Conservation (phyloP, 2,113 vertebrate species). For the Periophthalmus modestus region DNA sequence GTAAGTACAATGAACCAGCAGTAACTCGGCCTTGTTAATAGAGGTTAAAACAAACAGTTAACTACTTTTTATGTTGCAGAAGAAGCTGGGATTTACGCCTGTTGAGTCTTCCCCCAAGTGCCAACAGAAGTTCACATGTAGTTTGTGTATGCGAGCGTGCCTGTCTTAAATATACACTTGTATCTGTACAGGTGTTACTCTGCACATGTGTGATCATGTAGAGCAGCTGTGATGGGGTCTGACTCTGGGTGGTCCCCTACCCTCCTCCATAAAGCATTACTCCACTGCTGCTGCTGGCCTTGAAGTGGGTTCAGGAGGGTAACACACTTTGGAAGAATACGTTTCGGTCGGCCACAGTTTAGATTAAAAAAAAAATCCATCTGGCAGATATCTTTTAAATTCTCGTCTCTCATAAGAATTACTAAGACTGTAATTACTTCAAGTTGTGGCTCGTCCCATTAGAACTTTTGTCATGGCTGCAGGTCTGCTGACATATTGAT, state of each 20-base stretch:
- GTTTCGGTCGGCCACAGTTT: not conserved
- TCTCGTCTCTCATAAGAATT: not conserved
- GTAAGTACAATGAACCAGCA: too few relatives aligned
- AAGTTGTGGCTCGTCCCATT: not conserved
- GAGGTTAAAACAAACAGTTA: not conserved
- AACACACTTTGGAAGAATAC: constrained; percentile 31
- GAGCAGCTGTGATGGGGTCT: constrained; percentile 59
- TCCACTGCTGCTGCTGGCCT: constrained; percentile 39
- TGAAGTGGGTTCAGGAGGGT: constrained; percentile 34
- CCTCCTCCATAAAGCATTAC: constrained; percentile 48
- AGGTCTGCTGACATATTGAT: not conserved
- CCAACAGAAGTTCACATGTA: not conserved
- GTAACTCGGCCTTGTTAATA: not conserved
- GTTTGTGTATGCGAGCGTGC: constrained; percentile 9
- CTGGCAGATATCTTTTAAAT: not conserved
- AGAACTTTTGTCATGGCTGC: not conserved
- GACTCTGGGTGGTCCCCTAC: constrained; percentile 70
- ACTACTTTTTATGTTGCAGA: not conserved
- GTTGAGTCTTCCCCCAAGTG: not conserved
- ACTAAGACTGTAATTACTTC: not conserved
- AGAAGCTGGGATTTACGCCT: not conserved
- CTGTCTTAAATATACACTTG: constrained; percentile 31
- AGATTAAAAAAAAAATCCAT: not conserved
- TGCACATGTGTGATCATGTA: constrained; percentile 33
- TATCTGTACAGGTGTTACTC: constrained; percentile 29